Evolutionary conservation across 2,888 invertebrate genomes (phyloP), one percentile per base, ranked within the genome.

Genomic region (Monoplex corrugatus): DNA sequence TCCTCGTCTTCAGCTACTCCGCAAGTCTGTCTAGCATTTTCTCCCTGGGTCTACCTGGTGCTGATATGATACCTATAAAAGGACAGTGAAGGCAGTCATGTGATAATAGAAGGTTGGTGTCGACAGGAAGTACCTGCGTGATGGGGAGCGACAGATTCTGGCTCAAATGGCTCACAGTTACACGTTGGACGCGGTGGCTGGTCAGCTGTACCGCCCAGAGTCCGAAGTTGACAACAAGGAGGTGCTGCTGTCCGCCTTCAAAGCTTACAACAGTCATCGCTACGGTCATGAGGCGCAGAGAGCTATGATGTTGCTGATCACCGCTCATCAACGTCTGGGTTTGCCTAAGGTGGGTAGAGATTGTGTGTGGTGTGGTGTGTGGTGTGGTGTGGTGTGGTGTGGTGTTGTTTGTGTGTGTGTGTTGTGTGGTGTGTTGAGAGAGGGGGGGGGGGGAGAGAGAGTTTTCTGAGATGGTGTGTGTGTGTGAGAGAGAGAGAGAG

Each of bases 101-200:
- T 1, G n/a, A 38, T 16, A 32, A n/a, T 6, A 35, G 8, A n/a
- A 99, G 98, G 97, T 98, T 97, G 95, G 96, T 96, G 38, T 5
- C n/a, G 63, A 16, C 94, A 97, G 97, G 94, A 97, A 97, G 94
- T 99, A 98, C 95, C 97, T 99, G 90, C 97, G 98, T 68, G 98
- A 98, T 95, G 97, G 97, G 1, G 98, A 98, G 95, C 97, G 98
- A 89, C 97, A 98, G 93, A 97, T 98, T 93, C 96, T 98, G 89
- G 97, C 98, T 0, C 97, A 98, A 89, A 98, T 98, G 96, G 98
- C 98, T 0, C 88, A 68, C 38, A 43, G 68, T 72, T 88, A 88
- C 82, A 83, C 68, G 28, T 45, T 88, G 83, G 88, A 88, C 35
- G 82, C 88, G 16, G 88, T 83, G 82, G 83, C 83, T 38, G 44